Evolutionary conservation across 2,888 invertebrate genomes (phyloP).

Genomic region (Ophonus ardosiacus): DNA sequence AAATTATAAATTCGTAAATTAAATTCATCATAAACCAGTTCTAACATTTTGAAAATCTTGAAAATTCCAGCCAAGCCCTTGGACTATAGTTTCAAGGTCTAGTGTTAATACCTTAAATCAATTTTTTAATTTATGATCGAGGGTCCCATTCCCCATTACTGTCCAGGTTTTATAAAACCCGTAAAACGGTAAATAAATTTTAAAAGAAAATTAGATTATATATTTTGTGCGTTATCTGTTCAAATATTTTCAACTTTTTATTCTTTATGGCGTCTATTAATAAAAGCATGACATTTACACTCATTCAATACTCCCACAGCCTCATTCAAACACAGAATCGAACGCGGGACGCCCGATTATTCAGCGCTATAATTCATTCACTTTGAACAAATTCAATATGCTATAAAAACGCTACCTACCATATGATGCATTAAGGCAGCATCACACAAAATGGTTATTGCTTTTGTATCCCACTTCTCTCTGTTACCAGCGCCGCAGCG

Average conservation of each 20-base stretch:
- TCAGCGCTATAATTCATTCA: slow-evolving; percentile 54
- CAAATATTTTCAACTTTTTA: neutral
- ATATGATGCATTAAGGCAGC: slow-evolving; percentile 48
- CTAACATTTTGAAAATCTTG: too few relatives aligned
- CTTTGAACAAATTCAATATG: slow-evolving; percentile 63
- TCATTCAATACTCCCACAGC: slow-evolving; percentile 16
- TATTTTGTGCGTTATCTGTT: neutral
- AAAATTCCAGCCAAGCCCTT: too few relatives aligned
- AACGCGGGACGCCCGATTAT: slow-evolving; percentile 13
- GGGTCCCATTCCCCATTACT: too few relatives aligned
- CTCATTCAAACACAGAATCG: slow-evolving; percentile 12
- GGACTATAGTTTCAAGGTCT: too few relatives aligned
- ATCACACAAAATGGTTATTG: slow-evolving; percentile 59
- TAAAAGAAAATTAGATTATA: neutral
- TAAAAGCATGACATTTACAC: slow-evolving; percentile 38
- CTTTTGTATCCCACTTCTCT: neutral
- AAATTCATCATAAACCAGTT: too few relatives aligned
- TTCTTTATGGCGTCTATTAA: slow-evolving; percentile 36
- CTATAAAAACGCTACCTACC: slow-evolving; percentile 61
- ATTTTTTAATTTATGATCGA: too few relatives aligned
- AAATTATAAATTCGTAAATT: too few relatives aligned
- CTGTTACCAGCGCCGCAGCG: slow-evolving; percentile 37
- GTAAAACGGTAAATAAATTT: neutral
- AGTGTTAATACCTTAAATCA: too few relatives aligned
- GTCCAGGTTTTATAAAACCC: too few relatives aligned